Conservation (phyloP, 1,140 invertebrate species). For the Drosophila setifemur region DNA sequence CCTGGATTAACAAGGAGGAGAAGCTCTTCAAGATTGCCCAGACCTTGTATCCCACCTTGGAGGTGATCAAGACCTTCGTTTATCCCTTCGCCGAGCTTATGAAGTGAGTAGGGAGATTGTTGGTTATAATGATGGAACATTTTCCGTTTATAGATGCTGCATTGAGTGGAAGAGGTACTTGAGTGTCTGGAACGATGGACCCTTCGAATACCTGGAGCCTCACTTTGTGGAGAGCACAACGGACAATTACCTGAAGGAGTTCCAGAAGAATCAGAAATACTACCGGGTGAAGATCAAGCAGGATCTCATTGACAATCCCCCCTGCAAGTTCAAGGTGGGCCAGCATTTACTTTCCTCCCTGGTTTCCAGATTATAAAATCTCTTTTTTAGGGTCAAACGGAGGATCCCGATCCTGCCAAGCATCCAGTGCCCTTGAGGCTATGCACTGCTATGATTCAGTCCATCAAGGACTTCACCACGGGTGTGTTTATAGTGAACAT, state of each 20-base stretch:
- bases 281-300: constrained; percentile 92
- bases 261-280: constrained; percentile 90
- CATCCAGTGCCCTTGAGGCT: constrained; percentile 91
- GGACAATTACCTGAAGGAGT: constrained; percentile 89
- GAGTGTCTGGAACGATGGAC: constrained; percentile 95
- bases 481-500: constrained; percentile 91
- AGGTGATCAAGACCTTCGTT: constrained; percentile 88
- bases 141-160: constrained; percentile 81
- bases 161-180: constrained; percentile 91
- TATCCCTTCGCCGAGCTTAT: constrained; percentile 88
- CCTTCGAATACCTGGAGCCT: constrained; percentile 91
- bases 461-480: constrained; percentile 91
- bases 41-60: constrained; percentile 88
- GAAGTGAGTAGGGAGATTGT: constrained; percentile 72
- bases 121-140: not conserved
- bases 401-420: constrained; percentile 89
- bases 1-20: constrained; percentile 96
- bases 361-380: no score
- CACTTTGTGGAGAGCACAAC: constrained; percentile 88
- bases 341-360: no score
- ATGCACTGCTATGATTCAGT: constrained; percentile 87
- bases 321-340: constrained; percentile 85
- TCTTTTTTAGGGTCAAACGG: constrained; percentile 88
- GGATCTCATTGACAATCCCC: constrained; percentile 87
- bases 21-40: constrained; percentile 90